Percentiles rank a stretch among this genome's conserved stretches.
Conservation (phyloP, 2,888 invertebrate species). For the Dolichopus griseipennis region DNA sequence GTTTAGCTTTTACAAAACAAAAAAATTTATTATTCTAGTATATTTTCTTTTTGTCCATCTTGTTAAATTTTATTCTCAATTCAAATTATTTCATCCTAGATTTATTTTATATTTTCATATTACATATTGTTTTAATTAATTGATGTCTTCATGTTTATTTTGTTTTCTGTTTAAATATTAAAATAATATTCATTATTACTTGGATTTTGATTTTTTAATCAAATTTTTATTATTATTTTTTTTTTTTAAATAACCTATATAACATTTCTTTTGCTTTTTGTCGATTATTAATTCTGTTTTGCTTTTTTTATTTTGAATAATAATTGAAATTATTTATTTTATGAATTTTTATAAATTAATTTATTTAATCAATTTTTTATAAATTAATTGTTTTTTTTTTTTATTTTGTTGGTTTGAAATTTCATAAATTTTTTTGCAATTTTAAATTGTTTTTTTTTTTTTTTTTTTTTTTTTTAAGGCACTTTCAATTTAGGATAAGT, state of each 20-base stretch:
- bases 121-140: neutral
- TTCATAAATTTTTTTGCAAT: neutral
- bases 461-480: neutral
- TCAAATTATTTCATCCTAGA: constrained; percentile 1
- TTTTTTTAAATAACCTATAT: neutral
- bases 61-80: neutral
- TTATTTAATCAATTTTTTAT: neutral
- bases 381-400: neutral
- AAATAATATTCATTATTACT: neutral
- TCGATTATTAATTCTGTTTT: neutral
- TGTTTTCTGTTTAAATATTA: neutral
- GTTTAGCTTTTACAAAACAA: constrained; percentile 24
- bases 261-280: neutral
- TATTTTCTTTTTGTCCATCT: neutral
- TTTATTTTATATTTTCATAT: neutral
- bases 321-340: neutral
- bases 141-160: neutral
- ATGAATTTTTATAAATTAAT: neutral
- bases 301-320: neutral
- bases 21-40: constrained; percentile 21
- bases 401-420: neutral
- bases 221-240: neutral
- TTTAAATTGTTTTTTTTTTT: neutral
- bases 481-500: constrained; percentile 3
- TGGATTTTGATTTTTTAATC: neutral